A percentile compares a stretch with the other conserved stretches of the same genome.
Conservation (phyloP, 2,113 vertebrate species). For the Oenanthe oenanthe region DNA sequence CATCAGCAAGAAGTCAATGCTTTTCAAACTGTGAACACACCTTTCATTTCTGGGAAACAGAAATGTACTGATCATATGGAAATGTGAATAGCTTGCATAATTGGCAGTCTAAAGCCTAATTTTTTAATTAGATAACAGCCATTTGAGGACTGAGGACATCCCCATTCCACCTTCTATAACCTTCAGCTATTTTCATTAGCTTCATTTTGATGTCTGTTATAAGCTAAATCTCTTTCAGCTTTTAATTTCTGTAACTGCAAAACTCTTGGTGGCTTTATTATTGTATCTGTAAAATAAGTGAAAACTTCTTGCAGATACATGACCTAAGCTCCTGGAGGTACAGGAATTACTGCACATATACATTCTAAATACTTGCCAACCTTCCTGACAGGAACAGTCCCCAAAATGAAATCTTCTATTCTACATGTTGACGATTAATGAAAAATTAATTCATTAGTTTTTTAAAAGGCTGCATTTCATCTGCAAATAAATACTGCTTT, state of each 20-base stretch:
- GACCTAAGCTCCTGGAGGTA: background rate
- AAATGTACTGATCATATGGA: background rate
- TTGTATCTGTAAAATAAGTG: background rate
- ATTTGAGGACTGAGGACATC: background rate
- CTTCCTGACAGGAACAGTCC: background rate
- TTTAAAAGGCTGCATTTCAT: background rate
- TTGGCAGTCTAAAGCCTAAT: background rate
- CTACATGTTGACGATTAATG: background rate
- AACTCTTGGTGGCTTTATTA: background rate
- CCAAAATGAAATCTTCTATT: background rate
- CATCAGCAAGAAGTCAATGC: background rate
- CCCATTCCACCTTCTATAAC: background rate
- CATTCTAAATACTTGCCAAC: background rate
- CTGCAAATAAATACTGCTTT: background rate
- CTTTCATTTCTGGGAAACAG: background rate
- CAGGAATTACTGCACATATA: background rate
- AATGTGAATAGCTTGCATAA: background rate
- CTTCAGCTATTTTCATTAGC: background rate
- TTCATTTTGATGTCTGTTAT: background rate
- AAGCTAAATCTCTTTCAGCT: background rate
- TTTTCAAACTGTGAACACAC: background rate
- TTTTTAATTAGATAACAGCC: conserved; percentile 3
- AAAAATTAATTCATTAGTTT: background rate
- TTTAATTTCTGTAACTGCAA: background rate
- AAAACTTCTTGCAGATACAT: background rate